These are phyloP conservation scores for Labeo catla DNA, from an alignment of 2,113 vertebrate genomes.

Conservation along the genomic window DNA sequence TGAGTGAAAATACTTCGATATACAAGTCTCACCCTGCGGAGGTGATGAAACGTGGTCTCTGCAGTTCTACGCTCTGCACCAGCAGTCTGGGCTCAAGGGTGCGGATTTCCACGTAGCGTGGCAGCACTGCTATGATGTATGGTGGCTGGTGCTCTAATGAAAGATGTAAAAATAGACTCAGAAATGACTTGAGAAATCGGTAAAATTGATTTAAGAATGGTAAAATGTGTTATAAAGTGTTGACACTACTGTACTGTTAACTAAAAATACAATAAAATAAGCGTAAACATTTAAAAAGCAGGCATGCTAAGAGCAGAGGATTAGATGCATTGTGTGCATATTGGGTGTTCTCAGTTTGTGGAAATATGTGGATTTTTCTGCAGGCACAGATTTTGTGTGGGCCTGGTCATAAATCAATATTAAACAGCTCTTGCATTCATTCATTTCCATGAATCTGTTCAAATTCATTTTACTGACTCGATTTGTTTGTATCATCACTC, in stretches of 20 bases:
- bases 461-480: background rate
- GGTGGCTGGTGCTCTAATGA: conserved; percentile 93
- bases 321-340: background rate
- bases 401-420: background rate
- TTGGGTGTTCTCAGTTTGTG: background rate
- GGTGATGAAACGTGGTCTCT: conserved; percentile 94
- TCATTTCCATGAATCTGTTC: background rate
- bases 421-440: background rate
- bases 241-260: background rate
- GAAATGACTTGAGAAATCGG: background rate
- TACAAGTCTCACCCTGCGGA: conserved; percentile 85
- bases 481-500: background rate
- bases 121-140: conserved; percentile 96
- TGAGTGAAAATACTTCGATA: background rate
- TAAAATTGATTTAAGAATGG: background rate
- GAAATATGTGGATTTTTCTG: background rate
- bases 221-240: background rate
- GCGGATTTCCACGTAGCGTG: conserved; percentile 94
- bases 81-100: conserved; percentile 93
- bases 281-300: background rate
- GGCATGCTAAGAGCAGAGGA: background rate
- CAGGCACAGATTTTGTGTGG: background rate
- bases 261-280: background rate
- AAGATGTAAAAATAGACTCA: background rate
- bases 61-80: conserved; percentile 96